These are phyloP conservation scores for Lochmaea crataegi DNA, from an alignment of 2,888 invertebrate species.

Conservation along the genomic window DNA sequence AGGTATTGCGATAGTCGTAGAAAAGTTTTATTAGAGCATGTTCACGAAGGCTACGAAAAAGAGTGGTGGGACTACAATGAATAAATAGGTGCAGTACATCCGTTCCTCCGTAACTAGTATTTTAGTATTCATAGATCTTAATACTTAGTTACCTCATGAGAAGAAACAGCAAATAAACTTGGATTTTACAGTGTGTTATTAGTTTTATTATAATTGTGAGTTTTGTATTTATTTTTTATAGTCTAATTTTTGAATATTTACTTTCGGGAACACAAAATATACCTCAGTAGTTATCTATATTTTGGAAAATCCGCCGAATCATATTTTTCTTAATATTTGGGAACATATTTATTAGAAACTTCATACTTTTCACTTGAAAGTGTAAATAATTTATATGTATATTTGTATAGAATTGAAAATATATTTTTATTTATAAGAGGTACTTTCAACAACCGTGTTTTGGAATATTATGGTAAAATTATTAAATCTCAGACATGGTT, in stretches of 20 bases:
- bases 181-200: conserved; percentile 39
- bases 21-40: conserved; percentile 95
- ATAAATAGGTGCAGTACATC: conserved; percentile 65
- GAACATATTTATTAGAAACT: neutral
- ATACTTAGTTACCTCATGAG: conserved; percentile 54
- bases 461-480: neutral
- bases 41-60: conserved; percentile 98
- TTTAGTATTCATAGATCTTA: conserved; percentile 50
- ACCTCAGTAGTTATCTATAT: conserved; percentile 25
- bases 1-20: conserved; percentile 99
- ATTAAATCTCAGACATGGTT: neutral
- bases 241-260: conserved; percentile 27
- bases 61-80: conserved; percentile 98
- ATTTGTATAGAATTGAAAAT: conserved; percentile 3
- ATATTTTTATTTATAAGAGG: neutral
- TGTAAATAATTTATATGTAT: conserved; percentile 10
- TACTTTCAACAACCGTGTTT: neutral
- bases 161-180: conserved; percentile 29
- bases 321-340: conserved; percentile 10
- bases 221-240: conserved; percentile 42
- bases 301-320: conserved; percentile 9
- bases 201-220: conserved; percentile 29
- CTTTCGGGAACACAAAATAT: conserved; percentile 31
- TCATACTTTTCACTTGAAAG: neutral
- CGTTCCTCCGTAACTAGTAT: conserved; percentile 54